Percentiles rank a stretch among this genome's conserved stretches.
Conservation (phyloP, 2,797 vertebrate genomes). For the Hybognathus amarus region DNA sequence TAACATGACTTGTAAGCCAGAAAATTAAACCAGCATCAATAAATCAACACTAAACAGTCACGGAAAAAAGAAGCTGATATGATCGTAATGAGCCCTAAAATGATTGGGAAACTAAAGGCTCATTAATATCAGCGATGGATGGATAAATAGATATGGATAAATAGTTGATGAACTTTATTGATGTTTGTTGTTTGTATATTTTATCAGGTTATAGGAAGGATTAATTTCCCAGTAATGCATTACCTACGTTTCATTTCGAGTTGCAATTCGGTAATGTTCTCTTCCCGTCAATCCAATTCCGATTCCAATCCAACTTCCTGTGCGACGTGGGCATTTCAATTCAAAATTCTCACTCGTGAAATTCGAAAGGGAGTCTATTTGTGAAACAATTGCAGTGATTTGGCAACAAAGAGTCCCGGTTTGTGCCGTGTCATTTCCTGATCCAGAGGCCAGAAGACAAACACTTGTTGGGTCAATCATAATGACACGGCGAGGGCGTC, state of each 20-base stretch:
- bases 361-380: slow-evolving; percentile 4
- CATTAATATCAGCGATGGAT: not conserved
- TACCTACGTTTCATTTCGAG: no score
- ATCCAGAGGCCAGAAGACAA: not conserved
- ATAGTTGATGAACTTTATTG: no score
- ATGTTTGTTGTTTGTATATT: no score
- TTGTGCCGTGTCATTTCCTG: not conserved
- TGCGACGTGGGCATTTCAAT: not conserved
- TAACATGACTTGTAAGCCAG: not conserved
- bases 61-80: not conserved
- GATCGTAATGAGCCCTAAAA: slow-evolving; percentile 5
- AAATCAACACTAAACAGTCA: slow-evolving; percentile 6
- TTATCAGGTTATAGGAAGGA: no score
- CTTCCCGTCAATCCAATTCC: not conserved
- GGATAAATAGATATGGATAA: not conserved
- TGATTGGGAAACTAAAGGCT: not conserved
- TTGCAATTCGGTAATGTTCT: no score
- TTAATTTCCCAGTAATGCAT: no score
- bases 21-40: slow-evolving; percentile 22
- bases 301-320: not conserved
- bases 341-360: not conserved
- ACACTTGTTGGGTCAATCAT: slow-evolving; percentile 19
- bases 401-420: not conserved
- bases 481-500: slow-evolving; percentile 2
- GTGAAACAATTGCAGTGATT: not conserved